Percentiles rank a stretch among this genome's conserved stretches.
Conservation (phyloP, 2,113 vertebrate species). For the Progne subis region DNA sequence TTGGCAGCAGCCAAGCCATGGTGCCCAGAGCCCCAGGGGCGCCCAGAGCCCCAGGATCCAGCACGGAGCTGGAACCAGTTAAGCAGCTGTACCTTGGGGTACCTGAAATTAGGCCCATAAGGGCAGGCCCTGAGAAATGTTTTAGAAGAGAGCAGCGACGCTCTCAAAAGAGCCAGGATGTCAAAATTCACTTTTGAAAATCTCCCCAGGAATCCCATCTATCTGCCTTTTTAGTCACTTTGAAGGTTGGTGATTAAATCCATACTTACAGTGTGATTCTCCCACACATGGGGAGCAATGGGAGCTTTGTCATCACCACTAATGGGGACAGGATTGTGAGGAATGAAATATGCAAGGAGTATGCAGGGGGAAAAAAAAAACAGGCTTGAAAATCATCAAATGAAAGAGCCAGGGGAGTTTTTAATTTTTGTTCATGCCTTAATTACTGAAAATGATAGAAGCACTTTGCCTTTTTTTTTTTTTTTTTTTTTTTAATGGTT, state of each 20-base stretch:
- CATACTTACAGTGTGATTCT: slow-evolving; percentile 62
- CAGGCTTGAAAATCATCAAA: slow-evolving; percentile 26
- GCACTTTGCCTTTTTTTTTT: neutral
- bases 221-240: slow-evolving; percentile 61
- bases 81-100: neutral
- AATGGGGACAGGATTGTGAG: slow-evolving; percentile 55
- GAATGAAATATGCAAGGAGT: slow-evolving; percentile 53
- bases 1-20: rapidly evolving
- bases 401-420: slow-evolving; percentile 19
- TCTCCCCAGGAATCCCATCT: slow-evolving; percentile 66
- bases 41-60: neutral
- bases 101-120: slow-evolving; percentile 57
- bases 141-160: slow-evolving; percentile 24
- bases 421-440: slow-evolving; percentile 23
- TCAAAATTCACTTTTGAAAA: slow-evolving; percentile 63
- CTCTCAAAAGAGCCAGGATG: slow-evolving; percentile 46
- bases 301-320: slow-evolving; percentile 68
- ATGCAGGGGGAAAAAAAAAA: neutral
- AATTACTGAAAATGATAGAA: slow-evolving; percentile 43
- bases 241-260: slow-evolving; percentile 71
- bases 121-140: neutral
- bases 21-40: neutral
- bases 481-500: neutral
- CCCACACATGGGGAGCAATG: slow-evolving; percentile 63
- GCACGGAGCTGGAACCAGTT: neutral